phyloP scores from a whole-genome alignment of 2,113 vertebrate genomes.

The Chaetops frenatus region DNA sequence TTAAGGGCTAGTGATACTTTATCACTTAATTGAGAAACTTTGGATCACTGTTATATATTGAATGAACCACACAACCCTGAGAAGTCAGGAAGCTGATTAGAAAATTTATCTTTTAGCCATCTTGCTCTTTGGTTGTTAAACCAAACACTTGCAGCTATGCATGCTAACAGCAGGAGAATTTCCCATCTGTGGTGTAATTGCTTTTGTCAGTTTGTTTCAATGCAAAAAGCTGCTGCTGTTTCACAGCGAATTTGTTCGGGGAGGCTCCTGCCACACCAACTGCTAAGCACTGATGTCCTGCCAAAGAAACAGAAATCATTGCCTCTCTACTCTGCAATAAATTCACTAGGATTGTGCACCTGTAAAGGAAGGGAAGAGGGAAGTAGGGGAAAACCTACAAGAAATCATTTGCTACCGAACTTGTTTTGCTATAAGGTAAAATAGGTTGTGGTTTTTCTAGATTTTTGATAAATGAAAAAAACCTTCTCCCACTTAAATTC shows the following conservation, averaged over 20 bases:
- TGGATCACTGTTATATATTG: not conserved
- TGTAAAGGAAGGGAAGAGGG: not conserved
- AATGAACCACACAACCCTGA: not conserved
- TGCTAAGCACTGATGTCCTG: not conserved
- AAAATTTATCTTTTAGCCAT: not conserved
- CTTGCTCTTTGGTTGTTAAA: not conserved
- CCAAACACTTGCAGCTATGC: not conserved
- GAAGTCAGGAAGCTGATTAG: not conserved
- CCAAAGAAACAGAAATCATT: not conserved
- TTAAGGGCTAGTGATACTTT: not conserved
- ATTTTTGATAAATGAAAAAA: not conserved
- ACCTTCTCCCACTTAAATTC: not conserved
- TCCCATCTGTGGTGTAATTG: not conserved
- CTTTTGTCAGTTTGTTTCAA: not conserved
- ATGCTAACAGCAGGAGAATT: not conserved
- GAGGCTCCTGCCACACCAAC: not conserved
- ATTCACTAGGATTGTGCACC: not conserved
- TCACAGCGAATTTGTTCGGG: not conserved
- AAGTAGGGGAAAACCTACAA: not conserved
- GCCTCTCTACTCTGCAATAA: not conserved
- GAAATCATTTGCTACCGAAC: not conserved
- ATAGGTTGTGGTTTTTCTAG: rapidly evolving
- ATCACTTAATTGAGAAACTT: not conserved
- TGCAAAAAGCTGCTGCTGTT: not conserved
- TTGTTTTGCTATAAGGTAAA: not conserved